Evolutionary conservation across 2,113 vertebrate species (phyloP).

Genomic region (Pelecanus crispus): DNA sequence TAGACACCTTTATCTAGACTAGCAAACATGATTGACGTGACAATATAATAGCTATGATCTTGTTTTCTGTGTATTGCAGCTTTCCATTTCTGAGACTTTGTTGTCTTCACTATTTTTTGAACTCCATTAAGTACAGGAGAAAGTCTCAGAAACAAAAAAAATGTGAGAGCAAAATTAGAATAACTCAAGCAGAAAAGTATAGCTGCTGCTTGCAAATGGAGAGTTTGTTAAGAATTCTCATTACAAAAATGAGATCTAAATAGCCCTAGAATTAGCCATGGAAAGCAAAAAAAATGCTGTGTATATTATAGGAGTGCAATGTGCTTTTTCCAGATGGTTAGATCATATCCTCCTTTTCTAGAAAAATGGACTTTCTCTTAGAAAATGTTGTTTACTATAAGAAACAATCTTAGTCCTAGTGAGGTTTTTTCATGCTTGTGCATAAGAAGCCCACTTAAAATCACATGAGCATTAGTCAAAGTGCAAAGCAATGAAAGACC

Average conservation of each 20-base stretch:
- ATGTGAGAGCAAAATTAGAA: background rate
- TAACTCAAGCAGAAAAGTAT: background rate
- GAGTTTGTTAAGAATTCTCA: background rate
- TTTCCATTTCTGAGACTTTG: background rate
- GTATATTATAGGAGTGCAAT: background rate
- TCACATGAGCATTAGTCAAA: background rate
- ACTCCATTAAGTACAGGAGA: background rate
- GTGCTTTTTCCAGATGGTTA: background rate
- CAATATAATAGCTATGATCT: background rate
- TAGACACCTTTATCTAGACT: background rate
- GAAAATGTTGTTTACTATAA: background rate
- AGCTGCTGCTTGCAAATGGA: background rate
- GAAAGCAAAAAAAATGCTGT: background rate
- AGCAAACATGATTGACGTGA: rapidly evolving
- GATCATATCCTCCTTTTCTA: background rate
- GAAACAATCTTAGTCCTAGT: background rate
- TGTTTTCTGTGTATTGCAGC: background rate
- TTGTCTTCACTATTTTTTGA: background rate
- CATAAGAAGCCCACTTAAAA: background rate
- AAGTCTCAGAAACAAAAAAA: background rate
- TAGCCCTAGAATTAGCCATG: background rate
- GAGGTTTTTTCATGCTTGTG: background rate
- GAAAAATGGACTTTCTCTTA: background rate
- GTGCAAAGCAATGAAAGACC: background rate
- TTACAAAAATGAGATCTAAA: background rate